A percentile compares a stretch with the other conserved stretches of the same genome.
Evolutionary conservation across 2,113 vertebrate species (phyloP).

Genomic region (Nothobranchius kuhntae): DNA sequence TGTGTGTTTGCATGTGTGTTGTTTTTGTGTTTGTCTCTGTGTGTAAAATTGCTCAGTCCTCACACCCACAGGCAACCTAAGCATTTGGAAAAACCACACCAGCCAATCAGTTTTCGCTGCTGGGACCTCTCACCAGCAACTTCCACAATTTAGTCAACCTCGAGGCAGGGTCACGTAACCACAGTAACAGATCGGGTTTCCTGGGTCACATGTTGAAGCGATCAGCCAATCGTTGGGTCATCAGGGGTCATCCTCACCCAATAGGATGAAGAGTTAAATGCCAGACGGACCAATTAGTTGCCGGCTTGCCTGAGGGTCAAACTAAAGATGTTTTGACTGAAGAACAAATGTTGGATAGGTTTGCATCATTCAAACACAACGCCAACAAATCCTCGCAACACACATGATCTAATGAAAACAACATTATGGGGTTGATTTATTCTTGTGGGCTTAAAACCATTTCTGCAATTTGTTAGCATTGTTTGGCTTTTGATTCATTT

Average conservation of each 20-base stretch:
- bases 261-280: constrained; percentile 61
- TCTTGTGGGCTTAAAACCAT: not conserved
- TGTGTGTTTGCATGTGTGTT: constrained; percentile 10
- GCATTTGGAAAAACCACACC: constrained; percentile 34
- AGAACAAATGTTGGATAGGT: constrained; percentile 24
- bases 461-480: not conserved
- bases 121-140: constrained; percentile 57
- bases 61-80: constrained; percentile 68
- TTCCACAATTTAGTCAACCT: constrained; percentile 71
- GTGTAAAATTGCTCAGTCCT: constrained; percentile 56
- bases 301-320: constrained; percentile 56
- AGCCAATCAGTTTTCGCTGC: constrained; percentile 64
- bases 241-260: constrained; percentile 57
- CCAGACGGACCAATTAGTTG: constrained; percentile 69
- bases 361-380: constrained; percentile 1
- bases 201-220: constrained; percentile 80
- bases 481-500: not conserved
- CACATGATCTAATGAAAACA: not conserved
- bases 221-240: constrained; percentile 75
- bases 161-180: constrained; percentile 70
- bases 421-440: not conserved
- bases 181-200: constrained; percentile 70
- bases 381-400: not conserved
- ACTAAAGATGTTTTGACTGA: constrained; percentile 54
- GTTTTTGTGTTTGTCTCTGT: constrained; percentile 7